Evolutionary conservation across 1,140 invertebrate species (phyloP), one percentile per base, ranked within the genome.

Genomic region (Gonioctena quinquepunctata): DNA sequence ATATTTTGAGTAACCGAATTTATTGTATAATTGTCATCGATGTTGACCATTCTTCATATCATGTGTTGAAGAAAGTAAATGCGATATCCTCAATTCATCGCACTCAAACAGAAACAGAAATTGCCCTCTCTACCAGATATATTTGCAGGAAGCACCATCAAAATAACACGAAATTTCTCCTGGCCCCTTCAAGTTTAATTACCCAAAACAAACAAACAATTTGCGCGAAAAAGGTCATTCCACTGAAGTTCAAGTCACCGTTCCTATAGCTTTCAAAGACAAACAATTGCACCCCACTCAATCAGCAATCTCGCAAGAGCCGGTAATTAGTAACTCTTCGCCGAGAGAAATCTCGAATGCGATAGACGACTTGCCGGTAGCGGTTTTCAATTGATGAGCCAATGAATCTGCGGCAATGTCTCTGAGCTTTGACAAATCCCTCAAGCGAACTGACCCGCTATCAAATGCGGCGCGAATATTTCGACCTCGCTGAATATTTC

Each of bases 401-500:
- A 42, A 42, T 42, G 54, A 56, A 18, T 56, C 18, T 21, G 54
- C 18, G 54, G 54, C 54, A 25, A 18, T n/a, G 13, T 56, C 16
- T 21, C 54, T 18, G 13, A 25, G 25, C 68, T 69, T 69, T 69
- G 68, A 66, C 62, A 56, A 42, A 56, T 48, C 68, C 54, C 21
- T 66, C 68, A 65, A 69, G 68, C 27, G 68, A 69, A 69, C 68
- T 69, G 68, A 69, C 68, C 68, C 62, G 68, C 61, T 57, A 69
- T 42, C 62, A 27, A 52, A 52, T 65, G 42, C 62, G 62, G 16
- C 27, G 42, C 61, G 26, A 65, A 62, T 62, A 19, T 21, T 21
- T 60, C 22, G 49, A 57, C 23, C 48, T n/a, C 13, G 23, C 56
- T 26, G 50, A 59, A 67, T 27, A 26, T 69, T 69, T 66, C 61